These are phyloP conservation scores for Aramus guarauna DNA, from an alignment of 2,113 vertebrate genomes.

Conservation along the genomic window DNA sequence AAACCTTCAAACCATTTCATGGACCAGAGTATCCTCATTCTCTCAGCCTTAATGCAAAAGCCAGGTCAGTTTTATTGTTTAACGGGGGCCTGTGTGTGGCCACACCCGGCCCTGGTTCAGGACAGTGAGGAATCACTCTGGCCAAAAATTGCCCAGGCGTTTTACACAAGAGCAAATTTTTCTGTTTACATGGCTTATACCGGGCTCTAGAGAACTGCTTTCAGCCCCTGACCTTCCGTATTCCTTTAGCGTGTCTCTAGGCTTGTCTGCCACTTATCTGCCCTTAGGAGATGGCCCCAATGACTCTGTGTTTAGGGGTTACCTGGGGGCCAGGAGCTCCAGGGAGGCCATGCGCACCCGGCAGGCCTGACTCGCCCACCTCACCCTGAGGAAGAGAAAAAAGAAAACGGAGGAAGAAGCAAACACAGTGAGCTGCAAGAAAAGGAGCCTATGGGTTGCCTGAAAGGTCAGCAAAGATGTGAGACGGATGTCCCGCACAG, in stretches of 20 bases:
- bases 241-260: not conserved
- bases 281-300: not conserved
- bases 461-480: not conserved
- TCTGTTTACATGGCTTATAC: fast-evolving
- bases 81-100: fast-evolving
- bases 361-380: conserved; percentile 71
- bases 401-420: not conserved
- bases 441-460: not conserved
- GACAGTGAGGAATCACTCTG: not conserved
- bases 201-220: not conserved
- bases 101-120: not conserved
- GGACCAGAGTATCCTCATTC: not conserved
- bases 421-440: not conserved
- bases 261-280: not conserved
- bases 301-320: not conserved
- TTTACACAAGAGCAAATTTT: not conserved
- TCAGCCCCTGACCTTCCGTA: not conserved
- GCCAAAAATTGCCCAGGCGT: not conserved
- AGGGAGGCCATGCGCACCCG: conserved; percentile 63
- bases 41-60: not conserved
- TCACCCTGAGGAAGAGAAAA: conserved; percentile 78
- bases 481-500: not conserved
- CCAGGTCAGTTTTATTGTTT: not conserved
- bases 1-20: not conserved
- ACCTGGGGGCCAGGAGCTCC: conserved; percentile 83